phyloP scores from a whole-genome alignment of 2,797 vertebrate genomes.

The Cuniculus paca region DNA sequence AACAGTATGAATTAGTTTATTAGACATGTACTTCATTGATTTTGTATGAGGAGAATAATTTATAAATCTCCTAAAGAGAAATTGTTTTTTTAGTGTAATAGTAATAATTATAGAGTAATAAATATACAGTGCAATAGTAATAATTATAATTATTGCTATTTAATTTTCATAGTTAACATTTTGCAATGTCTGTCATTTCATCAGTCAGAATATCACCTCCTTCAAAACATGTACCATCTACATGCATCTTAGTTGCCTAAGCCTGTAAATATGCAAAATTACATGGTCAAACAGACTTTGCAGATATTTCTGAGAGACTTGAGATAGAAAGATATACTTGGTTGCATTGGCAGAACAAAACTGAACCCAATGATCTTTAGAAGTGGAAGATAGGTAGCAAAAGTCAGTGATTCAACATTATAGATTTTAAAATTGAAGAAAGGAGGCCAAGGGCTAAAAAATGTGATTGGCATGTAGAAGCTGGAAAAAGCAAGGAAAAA shows the following conservation, averaged over 20 bases:
- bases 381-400: background rate
- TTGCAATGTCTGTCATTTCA: background rate
- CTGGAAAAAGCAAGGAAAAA: background rate
- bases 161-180: constrained; percentile 69
- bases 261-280: constrained; percentile 68
- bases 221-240: background rate
- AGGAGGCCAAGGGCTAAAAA: background rate
- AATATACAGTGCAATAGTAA: background rate
- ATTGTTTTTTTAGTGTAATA: background rate
- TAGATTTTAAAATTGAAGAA: background rate
- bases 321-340: background rate
- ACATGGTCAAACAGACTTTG: constrained; percentile 59
- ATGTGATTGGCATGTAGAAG: background rate
- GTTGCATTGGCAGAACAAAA: background rate
- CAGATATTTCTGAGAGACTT: background rate
- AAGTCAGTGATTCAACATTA: background rate
- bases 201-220: background rate
- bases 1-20: constrained; percentile 24
- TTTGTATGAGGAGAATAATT: constrained; percentile 30
- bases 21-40: constrained; percentile 5
- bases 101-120: background rate
- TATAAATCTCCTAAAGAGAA: constrained; percentile 10
- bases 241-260: constrained; percentile 58
- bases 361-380: background rate
- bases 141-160: constrained; percentile 30